Conservation (phyloP, 2,888 invertebrate genomes). For the Ectropis crepuscularia region DNA sequence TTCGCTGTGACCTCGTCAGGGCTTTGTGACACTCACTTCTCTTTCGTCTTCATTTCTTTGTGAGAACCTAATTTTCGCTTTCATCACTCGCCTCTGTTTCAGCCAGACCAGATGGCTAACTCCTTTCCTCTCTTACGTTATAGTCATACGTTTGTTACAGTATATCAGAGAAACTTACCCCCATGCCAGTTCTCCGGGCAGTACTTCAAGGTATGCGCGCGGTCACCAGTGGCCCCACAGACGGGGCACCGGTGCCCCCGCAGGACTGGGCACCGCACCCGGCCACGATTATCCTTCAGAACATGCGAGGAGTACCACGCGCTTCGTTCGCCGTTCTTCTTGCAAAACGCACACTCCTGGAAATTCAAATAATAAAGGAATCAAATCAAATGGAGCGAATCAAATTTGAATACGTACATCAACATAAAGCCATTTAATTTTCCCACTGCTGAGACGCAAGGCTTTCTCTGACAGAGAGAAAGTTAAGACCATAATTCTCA, state of each 20-base stretch:
- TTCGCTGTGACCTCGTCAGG: too few species aligned
- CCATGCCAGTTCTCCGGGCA: constrained; percentile 57
- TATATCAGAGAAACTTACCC: constrained; percentile 19
- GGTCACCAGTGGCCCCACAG: constrained; percentile 89
- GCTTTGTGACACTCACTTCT: too few species aligned
- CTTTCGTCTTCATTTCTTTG: too few species aligned
- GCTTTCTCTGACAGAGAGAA: too few species aligned
- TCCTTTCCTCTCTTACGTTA: neutral
- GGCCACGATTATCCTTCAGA: constrained; percentile 87
- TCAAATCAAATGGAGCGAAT: too few species aligned
- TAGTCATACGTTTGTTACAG: neutral
- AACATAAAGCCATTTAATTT: too few species aligned
- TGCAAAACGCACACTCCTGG: constrained; percentile 90
- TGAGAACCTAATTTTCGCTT: too few species aligned
- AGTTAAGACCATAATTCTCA: too few species aligned
- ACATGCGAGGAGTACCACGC: constrained; percentile 87
- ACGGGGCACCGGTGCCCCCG: constrained; percentile 89
- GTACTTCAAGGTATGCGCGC: constrained; percentile 87
- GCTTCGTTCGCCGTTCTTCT: constrained; percentile 89
- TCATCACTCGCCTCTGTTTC: too few species aligned
- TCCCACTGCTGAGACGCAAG: too few species aligned
- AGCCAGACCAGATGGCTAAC: too few species aligned
- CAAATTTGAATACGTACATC: too few species aligned
- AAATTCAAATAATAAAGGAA: neutral
- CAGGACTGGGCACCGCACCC: constrained; percentile 89